A percentile compares a stretch with the other conserved stretches of the same genome.
Conservation (phyloP, 2,888 invertebrate species). For the Sycophila texana region DNA sequence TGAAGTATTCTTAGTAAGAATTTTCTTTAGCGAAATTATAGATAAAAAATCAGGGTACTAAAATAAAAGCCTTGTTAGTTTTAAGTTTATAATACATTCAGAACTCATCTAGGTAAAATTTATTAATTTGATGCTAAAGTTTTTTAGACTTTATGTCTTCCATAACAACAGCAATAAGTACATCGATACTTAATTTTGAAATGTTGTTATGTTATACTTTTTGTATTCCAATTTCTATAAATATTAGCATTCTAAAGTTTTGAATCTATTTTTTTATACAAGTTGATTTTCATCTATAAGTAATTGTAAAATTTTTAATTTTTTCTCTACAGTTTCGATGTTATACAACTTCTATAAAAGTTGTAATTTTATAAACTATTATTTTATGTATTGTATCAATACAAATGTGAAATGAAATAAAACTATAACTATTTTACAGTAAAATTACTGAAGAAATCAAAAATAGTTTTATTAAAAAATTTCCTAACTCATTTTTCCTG, state of each 20-base stretch:
- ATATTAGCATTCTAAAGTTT: constrained; percentile 3
- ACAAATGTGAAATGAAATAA: too few species aligned
- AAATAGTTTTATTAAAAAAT: too few species aligned
- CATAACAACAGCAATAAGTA: constrained; percentile 7
- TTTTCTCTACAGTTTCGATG: too few species aligned
- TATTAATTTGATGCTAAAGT: not conserved
- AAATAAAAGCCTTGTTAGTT: constrained; percentile 11
- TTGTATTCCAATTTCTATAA: constrained; percentile 12
- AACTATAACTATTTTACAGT: too few species aligned
- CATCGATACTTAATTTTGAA: constrained; percentile 4
- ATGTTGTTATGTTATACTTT: constrained; percentile 16
- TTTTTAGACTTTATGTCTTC: constrained; percentile 19
- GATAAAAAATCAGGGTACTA: constrained; percentile 13
- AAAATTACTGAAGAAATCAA: too few species aligned
- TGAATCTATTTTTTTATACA: not conserved
- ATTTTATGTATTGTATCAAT: too few species aligned
- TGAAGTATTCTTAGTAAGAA: constrained; percentile 32
- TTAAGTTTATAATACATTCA: not conserved
- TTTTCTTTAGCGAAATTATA: not conserved
- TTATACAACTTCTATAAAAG: too few species aligned
- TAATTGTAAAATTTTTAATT: not conserved
- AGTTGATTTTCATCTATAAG: not conserved
- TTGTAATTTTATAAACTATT: too few species aligned
- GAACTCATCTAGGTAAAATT: not conserved
- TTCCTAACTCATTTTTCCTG: too few species aligned